These are phyloP conservation scores for Pelosia muscerda DNA, from an alignment of 2,888 invertebrate species.

Conservation along the genomic window DNA sequence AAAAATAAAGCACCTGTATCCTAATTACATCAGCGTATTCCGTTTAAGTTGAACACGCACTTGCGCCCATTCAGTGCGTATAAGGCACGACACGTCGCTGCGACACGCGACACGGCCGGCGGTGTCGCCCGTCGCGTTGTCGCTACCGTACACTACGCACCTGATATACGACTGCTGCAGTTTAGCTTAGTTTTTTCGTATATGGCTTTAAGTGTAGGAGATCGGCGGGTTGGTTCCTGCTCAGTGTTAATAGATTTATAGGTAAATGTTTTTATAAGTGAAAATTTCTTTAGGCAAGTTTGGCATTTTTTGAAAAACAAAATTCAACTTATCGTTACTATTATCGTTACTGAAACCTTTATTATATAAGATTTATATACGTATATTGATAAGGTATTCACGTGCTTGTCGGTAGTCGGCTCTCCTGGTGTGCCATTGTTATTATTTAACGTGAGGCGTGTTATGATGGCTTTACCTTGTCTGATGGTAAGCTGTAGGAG, in stretches of 20 bases:
- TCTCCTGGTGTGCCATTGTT: too few relatives aligned
- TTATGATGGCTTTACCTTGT: too few relatives aligned
- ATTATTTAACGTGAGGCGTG: too few relatives aligned
- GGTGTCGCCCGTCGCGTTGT: slow-evolving; percentile 32
- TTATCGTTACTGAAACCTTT: too few relatives aligned
- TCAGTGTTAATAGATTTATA: background rate
- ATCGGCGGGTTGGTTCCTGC: background rate
- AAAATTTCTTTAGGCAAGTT: too few relatives aligned
- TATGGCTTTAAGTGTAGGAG: background rate
- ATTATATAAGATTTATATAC: too few relatives aligned
- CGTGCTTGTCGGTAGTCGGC: too few relatives aligned
- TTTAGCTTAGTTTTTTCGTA: slow-evolving; percentile 8
- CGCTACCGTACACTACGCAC: slow-evolving; percentile 50
- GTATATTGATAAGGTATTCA: too few relatives aligned
- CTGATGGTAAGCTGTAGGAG: too few relatives aligned
- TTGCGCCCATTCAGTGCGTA: slow-evolving; percentile 64
- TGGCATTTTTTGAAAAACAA: too few relatives aligned
- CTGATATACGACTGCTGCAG: slow-evolving; percentile 50
- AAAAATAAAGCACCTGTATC: slow-evolving; percentile 34
- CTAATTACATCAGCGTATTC: slow-evolving; percentile 58
- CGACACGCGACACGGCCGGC: slow-evolving; percentile 58
- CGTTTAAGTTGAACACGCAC: slow-evolving; percentile 51
- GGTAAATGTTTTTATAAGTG: too few relatives aligned
- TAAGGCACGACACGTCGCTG: slow-evolving; percentile 68
- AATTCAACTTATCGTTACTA: too few relatives aligned